Base-by-base conservation (phyloP, 2,113 vertebrate species). In the zebrafish (Danio rerio) region DNA sequence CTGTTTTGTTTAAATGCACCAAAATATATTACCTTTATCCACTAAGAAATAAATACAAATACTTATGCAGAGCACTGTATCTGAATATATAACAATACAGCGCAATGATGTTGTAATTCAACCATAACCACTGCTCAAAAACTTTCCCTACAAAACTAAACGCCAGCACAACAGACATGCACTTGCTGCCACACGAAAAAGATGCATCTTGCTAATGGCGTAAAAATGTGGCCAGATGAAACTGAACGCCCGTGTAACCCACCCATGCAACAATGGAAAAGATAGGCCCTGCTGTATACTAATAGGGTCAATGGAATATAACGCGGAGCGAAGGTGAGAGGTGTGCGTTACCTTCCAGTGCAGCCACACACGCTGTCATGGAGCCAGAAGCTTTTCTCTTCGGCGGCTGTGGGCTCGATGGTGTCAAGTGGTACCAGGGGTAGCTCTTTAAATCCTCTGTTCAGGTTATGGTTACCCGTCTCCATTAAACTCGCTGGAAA, bases 361-460 rank as follows among this genome's bases (percentile, higher is more conserved):
- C 56, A 80, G 77, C 85, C 73, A 50, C 62, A 84, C 86, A 82
- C 87, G 83, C 89, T 89, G 91, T 91, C 92, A 92, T 68, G 70
- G 82, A 89, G 88, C 80, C 88, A 89, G 73, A 83, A 47, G 84
- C 85, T 87, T 90, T 74, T 88, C 87, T 80, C 81, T 16, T 83
- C 61, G 71, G 78, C 62, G 80, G 83, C 72, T 13, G 66, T 82
- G 85, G 83, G 88, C 87, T 87, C 87, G 86, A 70, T 31, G 86
- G 92, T 92, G 89, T 93, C 92, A 93, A 92, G 83, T 93, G 86
- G 86, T 90, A 89, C 86, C 84, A 79, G 84, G 86, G 82, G 80
- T 91, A 83, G 84, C 84, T 82, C 86, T 87, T 86, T 89, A 86
- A 89, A 85, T 82, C 82, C 81, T 43, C 76, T 83, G 81, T 86